Evolutionary conservation across 1,140 invertebrate genomes (phyloP), one percentile per base, ranked within the genome.

Genomic region (Dendroctonus valens): DNA sequence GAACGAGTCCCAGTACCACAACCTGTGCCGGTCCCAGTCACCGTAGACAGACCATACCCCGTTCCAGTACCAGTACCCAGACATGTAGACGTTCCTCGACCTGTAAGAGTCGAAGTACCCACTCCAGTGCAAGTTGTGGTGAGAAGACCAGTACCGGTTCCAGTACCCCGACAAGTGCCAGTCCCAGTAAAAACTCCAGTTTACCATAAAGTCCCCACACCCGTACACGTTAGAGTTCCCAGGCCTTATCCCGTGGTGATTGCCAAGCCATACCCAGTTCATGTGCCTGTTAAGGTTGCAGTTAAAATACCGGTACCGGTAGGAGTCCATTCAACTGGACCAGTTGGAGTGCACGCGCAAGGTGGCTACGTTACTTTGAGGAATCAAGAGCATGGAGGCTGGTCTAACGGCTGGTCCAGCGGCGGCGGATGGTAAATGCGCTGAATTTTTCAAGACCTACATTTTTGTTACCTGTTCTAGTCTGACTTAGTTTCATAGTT

Each of bases 171-270:
- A 15, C 71, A 69, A 37, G 71, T 76, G 15, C 74, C 74, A 41
- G 76, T 79, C 44, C 70, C 72, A 44, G 76, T 79, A 6, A 74
- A 73, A 59, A 73, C 71, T 9, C 74, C 76, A 58, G 75, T 79
- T 42, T 76, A 74, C 50, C 70, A 79, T n/a, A 72, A 74, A 65
- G 74, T 80, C 62, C 73, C 77, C 3, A 74, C 75, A 7, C 73
- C 76, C 7, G 76, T 78, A 5, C 75, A 75, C 38, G 75, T 77
- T 8, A 69, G 58, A 44, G 73, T 76, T 7, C 70, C 73, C 38
- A 71, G 71, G 61, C 75, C 74, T 7, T 73, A 74, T 52, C 72
- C 74, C 40, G 76, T 78, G 7, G 61, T 71, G 9, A 62, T 74
- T n/a, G 61, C 70, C 51, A 73, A 67, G 44, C 72, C 72, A 7